Conservation (phyloP, 2,797 vertebrate genomes). For the Lindbergichthys nudifrons region DNA sequence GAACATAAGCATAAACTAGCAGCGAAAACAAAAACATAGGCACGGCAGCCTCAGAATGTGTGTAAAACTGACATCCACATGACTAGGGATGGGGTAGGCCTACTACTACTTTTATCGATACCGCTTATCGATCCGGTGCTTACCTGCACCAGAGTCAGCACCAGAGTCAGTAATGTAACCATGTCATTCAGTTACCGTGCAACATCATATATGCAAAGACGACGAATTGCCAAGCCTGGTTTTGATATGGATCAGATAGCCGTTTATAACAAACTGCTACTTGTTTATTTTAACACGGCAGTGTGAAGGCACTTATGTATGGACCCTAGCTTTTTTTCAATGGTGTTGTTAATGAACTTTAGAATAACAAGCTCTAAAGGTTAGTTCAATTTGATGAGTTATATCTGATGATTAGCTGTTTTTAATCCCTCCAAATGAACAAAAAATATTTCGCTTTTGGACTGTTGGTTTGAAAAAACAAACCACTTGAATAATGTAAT, state of each 20-base stretch:
- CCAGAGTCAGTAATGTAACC: conserved; percentile 1
- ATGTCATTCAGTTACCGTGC: neutral
- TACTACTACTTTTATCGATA: no score
- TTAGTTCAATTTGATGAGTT: neutral
- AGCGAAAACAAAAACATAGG: no score
- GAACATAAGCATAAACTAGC: no score
- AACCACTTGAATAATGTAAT: neutral
- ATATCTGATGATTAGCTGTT: neutral
- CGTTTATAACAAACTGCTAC: neutral
- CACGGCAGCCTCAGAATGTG: no score
- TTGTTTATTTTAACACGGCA: neutral
- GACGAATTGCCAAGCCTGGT: neutral
- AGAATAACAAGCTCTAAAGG: neutral
- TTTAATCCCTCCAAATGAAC: no score
- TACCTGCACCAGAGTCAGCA: neutral
- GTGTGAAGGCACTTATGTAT: no score
- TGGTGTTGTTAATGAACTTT: neutral
- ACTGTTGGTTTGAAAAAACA: no score
- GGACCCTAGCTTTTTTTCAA: neutral
- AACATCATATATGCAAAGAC: conserved; percentile 2
- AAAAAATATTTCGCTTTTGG: neutral
- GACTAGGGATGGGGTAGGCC: no score
- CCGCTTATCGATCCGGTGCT: no score
- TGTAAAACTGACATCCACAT: no score
- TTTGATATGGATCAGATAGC: neutral